Evolutionary conservation across 37 sponge, comb jelly and placozoan species (phyloP), one percentile per base, ranked within the genome.

Genomic region (Ianthella basta): DNA sequence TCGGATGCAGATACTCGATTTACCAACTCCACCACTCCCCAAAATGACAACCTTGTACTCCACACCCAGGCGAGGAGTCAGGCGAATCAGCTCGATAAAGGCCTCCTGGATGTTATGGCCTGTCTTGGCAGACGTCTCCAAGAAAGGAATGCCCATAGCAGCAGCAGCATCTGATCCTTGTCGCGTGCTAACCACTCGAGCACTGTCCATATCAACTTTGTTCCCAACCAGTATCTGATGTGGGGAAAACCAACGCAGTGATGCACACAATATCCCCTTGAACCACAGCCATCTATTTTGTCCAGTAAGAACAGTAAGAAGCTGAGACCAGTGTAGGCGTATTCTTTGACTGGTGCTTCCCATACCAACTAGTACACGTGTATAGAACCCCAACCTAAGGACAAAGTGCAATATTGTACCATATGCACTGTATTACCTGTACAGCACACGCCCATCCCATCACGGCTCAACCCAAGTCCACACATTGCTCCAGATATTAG

Each of bases 21-120:
- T 97, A 16, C 97, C 97, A 16, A 97, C 97, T 15, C 97, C 97
- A 24, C 97, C 97, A 21, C 89, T 79, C 0, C 97, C 97, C 66
- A 90, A 72, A 54, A 91, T 86, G 39, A 87, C 93, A 79, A 96
- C 33, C 87, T 77, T 91, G 84, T 91, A 91, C 23, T 91, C 85
- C 39, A 83, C 59, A 14, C 87, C 80, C 20, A 19, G 25, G 32
- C 84, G 84, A 14, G 92, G 86, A 23, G 86, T 88, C 21, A 39
- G 30, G 55, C 97, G 82, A 15, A 97, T 40, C n/a, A 97, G 87
- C 85, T 89, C 93, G 38, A 83, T 53, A 32, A 97, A 87, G 21
- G 97, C 95, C 67, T 94, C 90, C 5, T 72, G 32, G 0, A 94
- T 72, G 61, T 94, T 97, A 73, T 81, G 50, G 59, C 86, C 85